These are phyloP conservation scores for Lymantria monacha DNA, from an alignment of 2,888 invertebrate genomes.

Conservation along the genomic window DNA sequence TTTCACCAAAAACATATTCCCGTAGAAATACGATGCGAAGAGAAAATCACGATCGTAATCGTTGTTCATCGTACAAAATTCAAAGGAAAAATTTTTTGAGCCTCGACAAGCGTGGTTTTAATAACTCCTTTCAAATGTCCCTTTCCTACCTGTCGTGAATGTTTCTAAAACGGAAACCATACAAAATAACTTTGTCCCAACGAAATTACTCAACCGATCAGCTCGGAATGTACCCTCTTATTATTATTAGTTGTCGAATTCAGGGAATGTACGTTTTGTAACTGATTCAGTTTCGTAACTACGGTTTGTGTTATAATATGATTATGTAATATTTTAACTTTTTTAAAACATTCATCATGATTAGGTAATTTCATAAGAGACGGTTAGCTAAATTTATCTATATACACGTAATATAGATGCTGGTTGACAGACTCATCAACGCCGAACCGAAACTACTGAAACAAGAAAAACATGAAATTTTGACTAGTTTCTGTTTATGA, in stretches of 20 bases:
- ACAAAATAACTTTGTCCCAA: slow-evolving; percentile 20
- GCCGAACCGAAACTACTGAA: too few species aligned
- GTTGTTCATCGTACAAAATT: not conserved
- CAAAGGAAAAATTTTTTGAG: not conserved
- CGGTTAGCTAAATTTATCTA: too few species aligned
- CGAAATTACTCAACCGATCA: slow-evolving; percentile 19
- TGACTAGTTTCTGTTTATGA: too few species aligned
- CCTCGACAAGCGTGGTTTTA: not conserved
- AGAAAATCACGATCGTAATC: not conserved
- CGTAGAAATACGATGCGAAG: not conserved
- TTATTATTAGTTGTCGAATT: not conserved
- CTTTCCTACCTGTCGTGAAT: slow-evolving; percentile 13
- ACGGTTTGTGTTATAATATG: too few species aligned
- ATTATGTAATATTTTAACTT: too few species aligned
- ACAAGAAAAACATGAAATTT: too few species aligned
- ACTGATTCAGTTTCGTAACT: not conserved
- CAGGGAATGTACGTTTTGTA: not conserved
- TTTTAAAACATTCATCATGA: too few species aligned
- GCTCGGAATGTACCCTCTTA: slow-evolving; percentile 1
- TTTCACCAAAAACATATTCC: not conserved
- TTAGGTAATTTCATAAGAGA: too few species aligned
- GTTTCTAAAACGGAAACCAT: slow-evolving; percentile 13
- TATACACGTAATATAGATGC: too few species aligned
- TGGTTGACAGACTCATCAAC: too few species aligned
- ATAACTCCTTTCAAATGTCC: slow-evolving; percentile 9